A percentile compares a stretch with the other conserved stretches of the same genome.
Evolutionary conservation across 2,888 invertebrate species (phyloP).

Genomic region (Mythimna loreyi): DNA sequence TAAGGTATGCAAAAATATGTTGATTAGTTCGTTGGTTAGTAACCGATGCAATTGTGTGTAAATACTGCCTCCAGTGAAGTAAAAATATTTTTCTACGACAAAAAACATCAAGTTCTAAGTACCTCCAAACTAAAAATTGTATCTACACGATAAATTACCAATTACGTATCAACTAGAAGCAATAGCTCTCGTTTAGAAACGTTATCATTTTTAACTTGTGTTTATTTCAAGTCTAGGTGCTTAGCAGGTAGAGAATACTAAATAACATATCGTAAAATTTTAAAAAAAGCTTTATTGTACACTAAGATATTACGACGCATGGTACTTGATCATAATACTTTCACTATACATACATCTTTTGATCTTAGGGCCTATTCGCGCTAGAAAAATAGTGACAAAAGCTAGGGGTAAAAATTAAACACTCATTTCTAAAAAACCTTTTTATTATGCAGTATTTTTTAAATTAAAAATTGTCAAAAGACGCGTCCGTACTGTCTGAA

Average conservation of each 20-base stretch:
- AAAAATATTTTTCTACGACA: slow-evolving; percentile 64
- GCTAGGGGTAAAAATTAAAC: too few species aligned
- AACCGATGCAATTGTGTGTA: slow-evolving; percentile 37
- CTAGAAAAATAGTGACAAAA: too few species aligned
- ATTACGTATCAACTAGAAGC: slow-evolving; percentile 26
- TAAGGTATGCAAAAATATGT: slow-evolving; percentile 46
- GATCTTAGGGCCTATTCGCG: too few species aligned
- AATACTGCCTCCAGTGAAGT: slow-evolving; percentile 30
- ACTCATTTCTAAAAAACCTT: too few species aligned
- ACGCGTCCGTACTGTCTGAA: too few species aligned
- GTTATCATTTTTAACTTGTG: slow-evolving; percentile 14
- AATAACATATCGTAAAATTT: slow-evolving; percentile 49
- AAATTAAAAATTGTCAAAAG: too few species aligned
- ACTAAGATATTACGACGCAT: neutral
- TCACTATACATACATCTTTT: too few species aligned
- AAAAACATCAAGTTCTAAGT: slow-evolving; percentile 43
- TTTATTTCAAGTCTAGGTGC: slow-evolving; percentile 12
- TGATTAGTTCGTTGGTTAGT: slow-evolving; percentile 23
- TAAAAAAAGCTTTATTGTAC: slow-evolving; percentile 16
- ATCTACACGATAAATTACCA: slow-evolving; percentile 12
- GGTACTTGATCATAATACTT: neutral
- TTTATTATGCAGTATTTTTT: too few species aligned
- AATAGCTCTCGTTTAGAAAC: slow-evolving; percentile 20
- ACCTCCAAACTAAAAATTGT: slow-evolving; percentile 28
- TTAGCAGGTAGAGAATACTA: slow-evolving; percentile 28